Base-by-base conservation (phyloP, 2,113 vertebrate genomes). In the Rhynchomys soricoides region DNA sequence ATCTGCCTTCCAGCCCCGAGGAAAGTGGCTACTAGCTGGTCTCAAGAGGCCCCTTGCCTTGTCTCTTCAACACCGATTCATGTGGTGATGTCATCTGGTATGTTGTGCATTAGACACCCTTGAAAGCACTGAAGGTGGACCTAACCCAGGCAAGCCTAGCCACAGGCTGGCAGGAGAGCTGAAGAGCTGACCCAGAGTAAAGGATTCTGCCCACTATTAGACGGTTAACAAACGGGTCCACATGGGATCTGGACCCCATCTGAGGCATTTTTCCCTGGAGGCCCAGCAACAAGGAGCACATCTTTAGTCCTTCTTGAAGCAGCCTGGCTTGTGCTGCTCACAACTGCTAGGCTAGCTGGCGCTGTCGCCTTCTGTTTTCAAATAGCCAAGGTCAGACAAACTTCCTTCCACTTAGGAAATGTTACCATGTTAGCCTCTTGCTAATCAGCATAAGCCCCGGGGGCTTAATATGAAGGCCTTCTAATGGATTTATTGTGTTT, bases 401-500 rank as follows among this genome's bases (percentile, higher is more conserved):
- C 90, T 71, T 83, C 52, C 6, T 45, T 37, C 13, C 34, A 68
- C 75, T 12, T 22, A 88, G 95, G 90, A 83, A 90, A 66, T 0
- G 0, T 37, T 3, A 62, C 92, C 19, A 13, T 64, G 34, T 45
- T 37, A 81, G 96, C 71, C 62, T 96, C 95, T 89, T 62, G 71
- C 22, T 94, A 21, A 85, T 29, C 15, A 64, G 89, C 31, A 15
- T 71, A 59, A 86, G 34, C 83, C 94, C 78, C 75, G 5, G 87
- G 22, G 0, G 92, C 40, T 94, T 70, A 0, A 5, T 31, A 48
- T 4, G 40, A 89, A 83, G 94, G 73, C 55, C 71, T 93, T 93
- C 48, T 94, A 90, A 29, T 8, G 93, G 79, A 96, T 96, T 87
- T 66, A 95, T 82, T 79, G 85, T 0, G 43, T 97, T 94, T 93